phyloP scores from a whole-genome alignment of 1,140 invertebrate species.

The Medauroidea extradentata region DNA sequence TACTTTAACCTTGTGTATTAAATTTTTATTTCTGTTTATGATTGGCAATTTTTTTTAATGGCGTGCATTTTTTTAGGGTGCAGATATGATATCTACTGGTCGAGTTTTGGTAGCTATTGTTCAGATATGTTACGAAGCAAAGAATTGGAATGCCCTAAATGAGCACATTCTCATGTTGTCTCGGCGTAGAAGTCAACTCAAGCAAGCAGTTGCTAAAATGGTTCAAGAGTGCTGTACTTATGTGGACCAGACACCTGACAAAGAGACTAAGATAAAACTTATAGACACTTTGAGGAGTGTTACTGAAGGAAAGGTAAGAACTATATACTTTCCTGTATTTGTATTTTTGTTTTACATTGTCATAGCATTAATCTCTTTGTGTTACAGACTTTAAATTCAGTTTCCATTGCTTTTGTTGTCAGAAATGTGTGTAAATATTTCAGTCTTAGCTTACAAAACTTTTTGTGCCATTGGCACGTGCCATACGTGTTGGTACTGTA shows the following conservation, averaged over 20 bases:
- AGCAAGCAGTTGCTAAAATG: constrained; percentile 98
- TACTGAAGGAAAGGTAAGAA: constrained; percentile 91
- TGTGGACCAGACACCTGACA: constrained; percentile 88
- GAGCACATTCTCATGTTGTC: constrained; percentile 91
- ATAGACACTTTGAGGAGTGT: constrained; percentile 95
- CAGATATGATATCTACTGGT: constrained; percentile 93
- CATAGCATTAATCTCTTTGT: too few species aligned
- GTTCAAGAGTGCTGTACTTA: constrained; percentile 95
- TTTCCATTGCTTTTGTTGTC: too few species aligned
- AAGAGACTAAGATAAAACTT: constrained; percentile 86
- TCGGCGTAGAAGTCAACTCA: constrained; percentile 93
- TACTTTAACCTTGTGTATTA: not conserved
- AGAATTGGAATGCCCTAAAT: constrained; percentile 89
- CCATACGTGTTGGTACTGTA: too few species aligned
- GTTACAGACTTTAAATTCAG: too few species aligned
- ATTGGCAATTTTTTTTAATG: not conserved
- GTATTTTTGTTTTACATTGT: too few species aligned
- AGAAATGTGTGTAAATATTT: too few species aligned
- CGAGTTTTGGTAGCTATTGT: constrained; percentile 92
- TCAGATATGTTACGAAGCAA: constrained; percentile 89
- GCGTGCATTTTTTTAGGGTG: constrained; percentile 55
- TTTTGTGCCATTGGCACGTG: too few species aligned
- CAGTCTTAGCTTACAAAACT: too few species aligned
- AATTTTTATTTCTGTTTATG: not conserved
- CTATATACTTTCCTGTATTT: too few species aligned